phyloP scores from a whole-genome alignment of 1,140 invertebrate species.

The Nephila pilipes region DNA sequence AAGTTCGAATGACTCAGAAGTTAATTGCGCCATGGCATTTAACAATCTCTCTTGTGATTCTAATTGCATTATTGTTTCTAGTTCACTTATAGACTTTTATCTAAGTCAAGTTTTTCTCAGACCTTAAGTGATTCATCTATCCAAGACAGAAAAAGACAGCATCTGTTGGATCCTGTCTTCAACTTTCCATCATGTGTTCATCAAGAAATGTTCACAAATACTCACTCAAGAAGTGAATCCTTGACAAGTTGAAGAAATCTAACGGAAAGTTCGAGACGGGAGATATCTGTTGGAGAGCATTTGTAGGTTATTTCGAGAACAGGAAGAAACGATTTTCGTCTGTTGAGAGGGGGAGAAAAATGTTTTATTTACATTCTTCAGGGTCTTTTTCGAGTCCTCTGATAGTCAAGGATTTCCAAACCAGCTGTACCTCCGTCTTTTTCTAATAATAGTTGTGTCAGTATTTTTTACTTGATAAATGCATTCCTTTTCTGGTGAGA shows the following conservation, averaged over 20 bases:
- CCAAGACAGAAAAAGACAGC: background rate
- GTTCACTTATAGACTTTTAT: background rate
- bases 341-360: background rate
- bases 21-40: background rate
- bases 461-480: background rate
- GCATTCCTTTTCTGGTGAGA: background rate
- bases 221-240: background rate
- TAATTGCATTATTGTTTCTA: background rate
- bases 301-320: conserved; percentile 27
- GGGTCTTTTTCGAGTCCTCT: conserved; percentile 6
- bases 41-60: background rate
- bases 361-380: conserved; percentile 35
- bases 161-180: background rate
- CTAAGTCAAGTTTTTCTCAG: background rate
- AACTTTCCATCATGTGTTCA: background rate
- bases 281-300: conserved; percentile 4
- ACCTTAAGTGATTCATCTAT: background rate
- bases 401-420: conserved; percentile 11
- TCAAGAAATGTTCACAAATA: background rate
- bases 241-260: background rate
- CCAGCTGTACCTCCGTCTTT: background rate
- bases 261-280: background rate
- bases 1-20: background rate
- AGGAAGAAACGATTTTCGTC: background rate
- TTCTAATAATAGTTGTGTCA: conserved; percentile 22